phyloP scores from a whole-genome alignment of 2,113 vertebrate species.

The Apteryx mantelli region DNA sequence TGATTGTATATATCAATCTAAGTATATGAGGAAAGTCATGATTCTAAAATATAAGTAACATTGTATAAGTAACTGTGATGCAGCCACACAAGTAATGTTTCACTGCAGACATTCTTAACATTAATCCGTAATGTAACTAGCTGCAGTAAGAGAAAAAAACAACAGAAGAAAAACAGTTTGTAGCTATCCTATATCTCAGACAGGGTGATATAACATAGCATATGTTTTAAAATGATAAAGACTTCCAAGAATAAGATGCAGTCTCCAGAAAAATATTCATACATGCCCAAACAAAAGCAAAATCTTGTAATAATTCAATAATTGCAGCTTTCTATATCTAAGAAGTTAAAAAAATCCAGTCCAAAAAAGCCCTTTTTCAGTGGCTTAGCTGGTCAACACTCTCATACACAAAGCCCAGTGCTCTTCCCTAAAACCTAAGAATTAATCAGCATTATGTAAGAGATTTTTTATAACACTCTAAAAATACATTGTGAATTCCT shows the following conservation, averaged over 20 bases:
- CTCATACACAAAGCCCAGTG: conserved; percentile 36
- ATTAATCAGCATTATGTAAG: conserved; percentile 67
- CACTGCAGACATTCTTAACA: conserved; percentile 54
- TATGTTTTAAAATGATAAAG: conserved; percentile 76
- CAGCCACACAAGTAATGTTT: neutral
- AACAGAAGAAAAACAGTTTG: conserved; percentile 23
- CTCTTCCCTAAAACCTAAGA: conserved; percentile 67
- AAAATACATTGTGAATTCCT: conserved; percentile 66
- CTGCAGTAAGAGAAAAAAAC: conserved; percentile 22
- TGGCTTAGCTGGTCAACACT: conserved; percentile 58
- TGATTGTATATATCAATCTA: neutral
- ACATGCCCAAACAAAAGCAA: conserved; percentile 68
- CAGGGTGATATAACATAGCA: conserved; percentile 61
- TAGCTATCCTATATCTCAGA: conserved; percentile 58
- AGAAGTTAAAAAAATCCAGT: conserved; percentile 1
- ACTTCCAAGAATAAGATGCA: conserved; percentile 70
- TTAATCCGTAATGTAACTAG: conserved; percentile 53
- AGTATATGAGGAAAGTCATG: neutral
- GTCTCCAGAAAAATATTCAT: conserved; percentile 72
- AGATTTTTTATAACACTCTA: conserved; percentile 67
- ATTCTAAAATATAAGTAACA: neutral
- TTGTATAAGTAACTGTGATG: neutral
- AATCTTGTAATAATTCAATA: conserved; percentile 54
- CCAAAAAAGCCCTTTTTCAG: conserved; percentile 24
- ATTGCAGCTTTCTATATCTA: conserved; percentile 44